Evolutionary conservation across 2,113 vertebrate species (phyloP).

Genomic region (Esox niger): DNA sequence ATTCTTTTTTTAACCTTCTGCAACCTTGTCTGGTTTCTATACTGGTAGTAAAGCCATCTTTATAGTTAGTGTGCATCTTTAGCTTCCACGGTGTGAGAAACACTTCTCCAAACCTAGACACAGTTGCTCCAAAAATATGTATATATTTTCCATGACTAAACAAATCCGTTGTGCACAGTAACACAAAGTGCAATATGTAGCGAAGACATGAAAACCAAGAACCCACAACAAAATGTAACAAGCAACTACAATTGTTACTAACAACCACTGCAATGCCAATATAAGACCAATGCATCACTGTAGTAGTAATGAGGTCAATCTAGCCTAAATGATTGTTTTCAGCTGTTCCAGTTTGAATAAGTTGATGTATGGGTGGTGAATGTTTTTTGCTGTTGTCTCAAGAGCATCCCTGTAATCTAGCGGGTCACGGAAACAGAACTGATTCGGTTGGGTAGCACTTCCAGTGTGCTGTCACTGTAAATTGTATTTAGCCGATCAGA

Average conservation of each 20-base stretch:
- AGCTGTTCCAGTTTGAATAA: slow-evolving; percentile 40
- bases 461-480: slow-evolving; percentile 49
- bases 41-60: no score
- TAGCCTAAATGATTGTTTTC: slow-evolving; percentile 28
- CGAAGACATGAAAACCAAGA: not conserved
- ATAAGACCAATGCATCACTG: not conserved
- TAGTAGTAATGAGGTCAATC: not conserved
- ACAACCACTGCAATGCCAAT: not conserved
- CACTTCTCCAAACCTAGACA: no score
- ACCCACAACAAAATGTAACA: not conserved
- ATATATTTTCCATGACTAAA: no score
- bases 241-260: not conserved
- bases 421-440: slow-evolving; percentile 59
- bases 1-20: no score
- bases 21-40: no score
- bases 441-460: slow-evolving; percentile 48
- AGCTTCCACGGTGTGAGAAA: no score
- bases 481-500: not conserved
- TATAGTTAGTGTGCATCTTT: no score
- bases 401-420: slow-evolving; percentile 61
- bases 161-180: not conserved
- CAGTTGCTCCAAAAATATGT: no score
- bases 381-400: slow-evolving; percentile 53
- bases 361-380: slow-evolving; percentile 53
- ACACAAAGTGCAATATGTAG: not conserved